Evolutionary conservation across 2,797 vertebrate genomes (phyloP).

Genomic region (Sebastes trivittatus): DNA sequence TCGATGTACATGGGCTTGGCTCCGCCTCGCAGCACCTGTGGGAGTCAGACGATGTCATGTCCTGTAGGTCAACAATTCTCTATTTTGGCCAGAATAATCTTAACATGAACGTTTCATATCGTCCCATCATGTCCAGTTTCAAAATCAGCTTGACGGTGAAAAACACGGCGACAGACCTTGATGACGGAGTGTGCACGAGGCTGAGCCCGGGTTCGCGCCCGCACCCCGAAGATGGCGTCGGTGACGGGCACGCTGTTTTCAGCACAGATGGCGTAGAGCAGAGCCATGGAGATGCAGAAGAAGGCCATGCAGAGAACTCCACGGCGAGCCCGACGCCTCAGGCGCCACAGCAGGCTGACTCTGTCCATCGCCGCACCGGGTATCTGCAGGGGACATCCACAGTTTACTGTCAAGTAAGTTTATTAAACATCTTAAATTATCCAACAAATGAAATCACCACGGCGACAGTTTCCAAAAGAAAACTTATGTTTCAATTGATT

Average conservation of each 20-base stretch:
- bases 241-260: slow-evolving; percentile 86
- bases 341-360: slow-evolving; percentile 82
- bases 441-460: not conserved
- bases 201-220: slow-evolving; percentile 82
- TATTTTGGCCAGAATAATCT: too few relatives aligned
- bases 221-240: slow-evolving; percentile 85
- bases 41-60: not conserved
- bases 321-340: slow-evolving; percentile 81
- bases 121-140: not conserved
- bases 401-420: not conserved
- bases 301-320: slow-evolving; percentile 82
- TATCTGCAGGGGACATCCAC: slow-evolving; percentile 63
- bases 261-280: slow-evolving; percentile 84
- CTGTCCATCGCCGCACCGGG: slow-evolving; percentile 83
- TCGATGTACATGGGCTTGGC: slow-evolving; percentile 77
- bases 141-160: not conserved
- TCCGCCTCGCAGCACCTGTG: slow-evolving; percentile 76
- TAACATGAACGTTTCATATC: not conserved
- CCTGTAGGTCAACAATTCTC: too few relatives aligned
- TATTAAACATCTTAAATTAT: not conserved
- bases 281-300: slow-evolving; percentile 83
- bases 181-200: slow-evolving; percentile 75
- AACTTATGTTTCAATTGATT: not conserved
- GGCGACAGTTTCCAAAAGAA: not conserved
- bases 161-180: slow-evolving; percentile 63